Evolutionary conservation across 2,113 vertebrate genomes (phyloP).

Genomic region (Ophthalmolycus amberensis): DNA sequence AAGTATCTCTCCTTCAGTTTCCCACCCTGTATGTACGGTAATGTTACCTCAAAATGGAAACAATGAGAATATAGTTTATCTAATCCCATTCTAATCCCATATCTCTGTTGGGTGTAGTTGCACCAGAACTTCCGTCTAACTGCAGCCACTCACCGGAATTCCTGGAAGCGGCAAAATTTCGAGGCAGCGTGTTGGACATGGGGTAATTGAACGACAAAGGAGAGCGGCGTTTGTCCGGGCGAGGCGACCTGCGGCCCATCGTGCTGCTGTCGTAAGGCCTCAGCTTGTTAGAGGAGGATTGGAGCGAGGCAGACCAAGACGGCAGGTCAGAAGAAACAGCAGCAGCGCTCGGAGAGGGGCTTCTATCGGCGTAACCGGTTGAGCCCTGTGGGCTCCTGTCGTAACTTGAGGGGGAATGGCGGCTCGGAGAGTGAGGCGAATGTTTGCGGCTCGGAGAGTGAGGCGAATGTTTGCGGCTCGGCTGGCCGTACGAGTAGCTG

Average conservation of each 20-base stretch:
- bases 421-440: conserved; percentile 54
- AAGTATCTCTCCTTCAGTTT: background rate
- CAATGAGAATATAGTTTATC: background rate
- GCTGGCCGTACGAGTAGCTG: conserved; percentile 24
- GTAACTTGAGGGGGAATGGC: conserved; percentile 26
- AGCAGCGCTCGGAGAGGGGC: conserved; percentile 5
- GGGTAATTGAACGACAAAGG: conserved; percentile 49
- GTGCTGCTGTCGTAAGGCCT: conserved; percentile 51
- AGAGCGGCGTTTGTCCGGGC: conserved; percentile 70
- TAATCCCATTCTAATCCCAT: background rate
- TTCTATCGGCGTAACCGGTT: conserved; percentile 43
- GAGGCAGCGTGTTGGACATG: conserved; percentile 71
- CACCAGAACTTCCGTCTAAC: background rate
- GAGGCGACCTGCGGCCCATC: conserved; percentile 68
- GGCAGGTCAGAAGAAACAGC: conserved; percentile 38
- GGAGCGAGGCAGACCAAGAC: background rate
- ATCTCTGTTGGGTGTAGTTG: background rate
- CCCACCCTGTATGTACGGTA: too few relatives aligned
- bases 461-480: conserved; percentile 65
- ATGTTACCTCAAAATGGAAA: background rate
- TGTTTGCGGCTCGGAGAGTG: conserved; percentile 10
- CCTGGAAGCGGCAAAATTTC: conserved; percentile 59
- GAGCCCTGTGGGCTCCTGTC: conserved; percentile 52
- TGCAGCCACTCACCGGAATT: conserved; percentile 66
- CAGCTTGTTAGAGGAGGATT: conserved; percentile 26